Conservation (phyloP, 2,888 invertebrate species). For the Cloeon dipterum region DNA sequence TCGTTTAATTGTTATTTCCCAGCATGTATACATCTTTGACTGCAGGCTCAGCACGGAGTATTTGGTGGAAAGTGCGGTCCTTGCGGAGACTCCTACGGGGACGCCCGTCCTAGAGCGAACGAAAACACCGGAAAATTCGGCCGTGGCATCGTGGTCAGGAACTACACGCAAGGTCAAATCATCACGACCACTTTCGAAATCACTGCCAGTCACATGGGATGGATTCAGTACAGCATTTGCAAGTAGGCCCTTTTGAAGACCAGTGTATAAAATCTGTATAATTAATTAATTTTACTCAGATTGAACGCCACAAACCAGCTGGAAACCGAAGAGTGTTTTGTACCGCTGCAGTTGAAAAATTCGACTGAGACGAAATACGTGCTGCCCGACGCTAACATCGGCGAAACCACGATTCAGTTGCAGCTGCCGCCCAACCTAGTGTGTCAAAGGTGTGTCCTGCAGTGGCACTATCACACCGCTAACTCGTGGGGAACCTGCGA, state of each 20-base stretch:
- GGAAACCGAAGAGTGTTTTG: conserved; percentile 28
- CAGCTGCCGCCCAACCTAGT: conserved; percentile 20
- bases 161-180: conserved; percentile 13
- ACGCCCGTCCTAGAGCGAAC: conserved; percentile 21
- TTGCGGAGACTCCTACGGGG: conserved; percentile 26
- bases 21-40: too few species aligned
- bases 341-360: conserved; percentile 14
- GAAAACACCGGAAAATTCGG: conserved; percentile 24
- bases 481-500: conserved; percentile 25
- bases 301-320: conserved; percentile 16
- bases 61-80: conserved; percentile 26
- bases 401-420: conserved; percentile 12
- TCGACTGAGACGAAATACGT: conserved; percentile 14
- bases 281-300: too few species aligned
- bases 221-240: conserved; percentile 25
- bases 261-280: too few species aligned
- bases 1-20: too few species aligned
- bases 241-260: too few species aligned
- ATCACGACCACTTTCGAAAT: conserved; percentile 17
- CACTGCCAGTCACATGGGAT: conserved; percentile 24
- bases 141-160: conserved; percentile 6
- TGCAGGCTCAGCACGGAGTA: conserved; percentile 20
- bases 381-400: conserved; percentile 9
- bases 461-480: conserved; percentile 26
- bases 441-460: conserved; percentile 28